Base-by-base conservation (phyloP, 2,113 vertebrate genomes). In the Dasyurus viverrinus region DNA sequence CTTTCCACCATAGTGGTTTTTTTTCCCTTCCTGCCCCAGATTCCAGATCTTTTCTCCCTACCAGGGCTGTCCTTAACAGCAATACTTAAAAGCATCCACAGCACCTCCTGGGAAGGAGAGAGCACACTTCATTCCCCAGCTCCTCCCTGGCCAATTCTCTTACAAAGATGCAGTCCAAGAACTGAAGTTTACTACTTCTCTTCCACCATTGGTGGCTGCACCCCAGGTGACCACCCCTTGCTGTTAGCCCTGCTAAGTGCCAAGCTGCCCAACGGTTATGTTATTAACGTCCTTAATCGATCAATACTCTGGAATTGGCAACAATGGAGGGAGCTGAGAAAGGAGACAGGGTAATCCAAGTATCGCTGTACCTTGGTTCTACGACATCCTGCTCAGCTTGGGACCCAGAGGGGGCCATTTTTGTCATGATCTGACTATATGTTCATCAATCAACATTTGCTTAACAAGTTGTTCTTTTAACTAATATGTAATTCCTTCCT, bases 401-500 rank as follows among this genome's bases (percentile, higher is more conserved):
- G 30, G 30, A 68, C 60, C 25, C 9, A 9, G 26, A 57, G 23
- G 26, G 55, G 55, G 23, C 8, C 25, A 11, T 57, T 57, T 68
- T 68, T n/a, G 60, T 76, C 14, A 6, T n/a, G 0, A 0, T 84
- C 94, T 96, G 2, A 42, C 48, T 93, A 9, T 16, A 47, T 52
- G 50, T 89, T 46, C 94, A 84, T 16, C 55, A 92, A 94, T 93
- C 46, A 30, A 53, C n/a, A 84, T 19, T 36, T 84, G 26, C 50
- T 52, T 52, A 52, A 91, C 36, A 93, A 57, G 23, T 26, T 55
- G 11, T 54, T 94, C 16, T 94, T 93, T 89, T 57, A 24, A 50
- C 91, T 95, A 93, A 76, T 16, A 5, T 91, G 5, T 95, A 92
- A 48, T 93, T 42, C 89, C 27, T 96, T 94, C 42, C 60, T 93